Base-by-base conservation (phyloP, 2,888 invertebrate species). In the Odontomyia ornata region DNA sequence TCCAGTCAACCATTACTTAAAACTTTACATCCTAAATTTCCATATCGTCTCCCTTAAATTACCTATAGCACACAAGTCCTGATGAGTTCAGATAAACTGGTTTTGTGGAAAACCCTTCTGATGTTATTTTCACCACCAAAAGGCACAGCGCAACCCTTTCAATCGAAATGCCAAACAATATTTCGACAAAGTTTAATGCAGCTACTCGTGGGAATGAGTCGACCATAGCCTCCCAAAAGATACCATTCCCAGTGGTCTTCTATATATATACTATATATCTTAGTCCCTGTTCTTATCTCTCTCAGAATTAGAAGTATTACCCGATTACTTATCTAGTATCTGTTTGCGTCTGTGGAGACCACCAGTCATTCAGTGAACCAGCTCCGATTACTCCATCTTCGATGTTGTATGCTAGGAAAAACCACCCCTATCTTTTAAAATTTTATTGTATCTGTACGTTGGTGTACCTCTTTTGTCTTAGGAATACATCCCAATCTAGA, bases 131-230 rank as follows among this genome's bases (percentile, higher is more conserved):
- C 23, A 27, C 71, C 47, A 27, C 25, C 47, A 43, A 60, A 71
- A 30, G 71, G 36, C 71, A 71, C 71, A 71, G 9, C 18, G 15
- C 36, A 71, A 71, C 73, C 60, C 73, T 73, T 73, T 56, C 73
- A 73, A 56, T 56, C 30, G 73, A 73, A 73, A 73, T 60, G 73
- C 43, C 28, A 46, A 75, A 75, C 60, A 56, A 64, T 75, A 75
- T 75, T 75, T 75, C 75, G 25, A 60, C 36, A 75, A 75, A 75
- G 46, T 75, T 75, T 75, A 62, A 75, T 25, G 62, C 75, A 75
- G 62, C 62, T 46, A 62, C 60, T 62, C 75, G n/a, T n/a, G n/a
- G 23, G 62, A 11, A 23, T n/a, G n/a, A 46, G 60, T 30, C 36
- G 64, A 15, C 25, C 18, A 30, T 64, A 57, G 60, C 75, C 75